These are phyloP conservation scores for Penaeus vannamei DNA, from an alignment of 1,140 invertebrate species.

Conservation along the genomic window DNA sequence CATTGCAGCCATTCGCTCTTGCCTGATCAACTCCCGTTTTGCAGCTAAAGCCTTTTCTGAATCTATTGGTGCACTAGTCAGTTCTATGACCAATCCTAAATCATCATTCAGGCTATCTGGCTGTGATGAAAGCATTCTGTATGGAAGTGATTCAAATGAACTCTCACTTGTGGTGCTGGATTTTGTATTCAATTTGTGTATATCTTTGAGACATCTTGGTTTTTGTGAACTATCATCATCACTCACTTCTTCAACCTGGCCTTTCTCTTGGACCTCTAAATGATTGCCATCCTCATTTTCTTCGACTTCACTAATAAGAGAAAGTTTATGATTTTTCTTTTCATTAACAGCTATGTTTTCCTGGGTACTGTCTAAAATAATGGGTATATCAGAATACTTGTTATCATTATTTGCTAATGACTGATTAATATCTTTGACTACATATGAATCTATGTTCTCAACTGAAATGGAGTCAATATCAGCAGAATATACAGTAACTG, in stretches of 20 bases:
- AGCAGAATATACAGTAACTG: too few species aligned
- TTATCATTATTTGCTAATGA: not conserved
- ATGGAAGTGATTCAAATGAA: conserved; percentile 58
- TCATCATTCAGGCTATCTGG: conserved; percentile 56
- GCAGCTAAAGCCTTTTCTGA: conserved; percentile 38
- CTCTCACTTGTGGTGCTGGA: conserved; percentile 61
- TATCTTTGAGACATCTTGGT: conserved; percentile 50
- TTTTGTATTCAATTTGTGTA: conserved; percentile 54
- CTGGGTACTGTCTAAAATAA: not conserved
- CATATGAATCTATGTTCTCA: not conserved
- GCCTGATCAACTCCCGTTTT: conserved; percentile 44
- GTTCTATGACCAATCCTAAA: conserved; percentile 38
- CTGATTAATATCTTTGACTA: not conserved
- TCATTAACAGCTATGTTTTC: not conserved
- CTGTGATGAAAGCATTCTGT: conserved; percentile 54
- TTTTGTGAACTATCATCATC: conserved; percentile 30
- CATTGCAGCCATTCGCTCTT: conserved; percentile 54
- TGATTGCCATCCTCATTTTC: not conserved
- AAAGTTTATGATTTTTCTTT: not conserved
- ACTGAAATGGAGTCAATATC: not conserved
- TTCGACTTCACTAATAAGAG: not conserved
- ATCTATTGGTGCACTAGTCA: conserved; percentile 46
- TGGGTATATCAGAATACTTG: conserved; percentile 5
- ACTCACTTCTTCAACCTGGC: not conserved
- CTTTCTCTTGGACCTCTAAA: not conserved